Evolutionary conservation across 2,797 vertebrate genomes (phyloP).

Genomic region (Anguilla pacifica): DNA sequence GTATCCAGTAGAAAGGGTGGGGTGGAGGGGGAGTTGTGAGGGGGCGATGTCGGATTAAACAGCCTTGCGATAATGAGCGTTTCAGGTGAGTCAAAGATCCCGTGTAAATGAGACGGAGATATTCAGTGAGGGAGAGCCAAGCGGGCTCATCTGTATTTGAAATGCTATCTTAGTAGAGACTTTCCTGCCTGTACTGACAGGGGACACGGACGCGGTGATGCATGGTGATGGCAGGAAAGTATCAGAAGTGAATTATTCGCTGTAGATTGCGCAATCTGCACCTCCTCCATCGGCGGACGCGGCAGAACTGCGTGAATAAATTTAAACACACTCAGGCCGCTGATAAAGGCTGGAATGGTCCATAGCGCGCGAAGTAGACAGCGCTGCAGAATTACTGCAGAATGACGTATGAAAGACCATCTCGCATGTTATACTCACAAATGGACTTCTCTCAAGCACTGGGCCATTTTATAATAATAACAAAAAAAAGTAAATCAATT

Average conservation of each 20-base stretch:
- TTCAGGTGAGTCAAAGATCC: background rate
- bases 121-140: background rate
- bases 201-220: background rate
- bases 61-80: background rate
- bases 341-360: background rate
- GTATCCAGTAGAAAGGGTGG: background rate
- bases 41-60: background rate
- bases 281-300: background rate
- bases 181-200: background rate
- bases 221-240: background rate
- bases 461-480: background rate
- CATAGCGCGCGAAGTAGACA: background rate
- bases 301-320: background rate
- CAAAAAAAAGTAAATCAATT: constrained; percentile 1
- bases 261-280: background rate
- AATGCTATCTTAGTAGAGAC: background rate
- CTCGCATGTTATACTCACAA: background rate
- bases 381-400: no score
- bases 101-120: background rate
- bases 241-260: background rate
- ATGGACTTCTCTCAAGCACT: constrained; percentile 8
- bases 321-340: background rate
- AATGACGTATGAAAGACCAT: background rate
- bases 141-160: background rate
- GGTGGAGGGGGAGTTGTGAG: background rate